phyloP scores from a whole-genome alignment of 2,888 invertebrate genomes.

The Torymus aiolomorphi region DNA sequence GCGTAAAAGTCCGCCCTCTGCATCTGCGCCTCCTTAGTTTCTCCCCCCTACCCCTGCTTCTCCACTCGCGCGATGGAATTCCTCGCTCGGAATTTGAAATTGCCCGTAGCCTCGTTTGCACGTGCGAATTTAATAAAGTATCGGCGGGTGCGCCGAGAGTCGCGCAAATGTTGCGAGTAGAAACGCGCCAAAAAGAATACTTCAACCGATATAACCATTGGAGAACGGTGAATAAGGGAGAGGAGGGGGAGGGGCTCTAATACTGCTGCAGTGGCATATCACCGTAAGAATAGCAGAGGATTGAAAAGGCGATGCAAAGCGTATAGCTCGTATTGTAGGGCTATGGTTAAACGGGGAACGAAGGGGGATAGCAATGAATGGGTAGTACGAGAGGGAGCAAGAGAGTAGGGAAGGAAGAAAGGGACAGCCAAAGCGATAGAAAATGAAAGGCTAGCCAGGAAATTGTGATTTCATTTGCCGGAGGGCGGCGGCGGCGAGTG shows the following conservation, averaged over 20 bases:
- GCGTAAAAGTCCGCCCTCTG: slow-evolving; percentile 42
- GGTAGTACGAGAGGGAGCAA: neutral
- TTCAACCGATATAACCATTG: neutral
- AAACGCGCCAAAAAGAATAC: slow-evolving; percentile 8
- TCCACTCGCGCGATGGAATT: slow-evolving; percentile 30
- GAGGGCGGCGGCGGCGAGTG: slow-evolving; percentile 39
- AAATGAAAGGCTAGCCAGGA: slow-evolving; percentile 62
- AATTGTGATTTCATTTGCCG: slow-evolving; percentile 66
- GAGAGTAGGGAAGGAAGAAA: neutral
- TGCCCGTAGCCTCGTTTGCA: slow-evolving; percentile 59
- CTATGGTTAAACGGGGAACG: neutral
- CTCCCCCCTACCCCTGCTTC: neutral
- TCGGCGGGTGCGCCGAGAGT: slow-evolving; percentile 39
- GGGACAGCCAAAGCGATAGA: slow-evolving; percentile 51
- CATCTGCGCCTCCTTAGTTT: slow-evolving; percentile 35
- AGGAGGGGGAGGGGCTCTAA: neutral
- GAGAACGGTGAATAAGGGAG: neutral
- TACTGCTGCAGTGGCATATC: neutral
- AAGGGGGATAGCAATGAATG: neutral
- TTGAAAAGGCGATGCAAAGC: slow-evolving; percentile 9
- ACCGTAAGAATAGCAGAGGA: neutral
- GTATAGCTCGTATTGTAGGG: no score
- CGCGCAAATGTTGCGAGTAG: slow-evolving; percentile 47
- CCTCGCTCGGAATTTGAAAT: slow-evolving; percentile 57
- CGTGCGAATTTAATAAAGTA: slow-evolving; percentile 62